Base-by-base conservation (phyloP, 1,140 invertebrate species). In the Zophobas atratus region DNA sequence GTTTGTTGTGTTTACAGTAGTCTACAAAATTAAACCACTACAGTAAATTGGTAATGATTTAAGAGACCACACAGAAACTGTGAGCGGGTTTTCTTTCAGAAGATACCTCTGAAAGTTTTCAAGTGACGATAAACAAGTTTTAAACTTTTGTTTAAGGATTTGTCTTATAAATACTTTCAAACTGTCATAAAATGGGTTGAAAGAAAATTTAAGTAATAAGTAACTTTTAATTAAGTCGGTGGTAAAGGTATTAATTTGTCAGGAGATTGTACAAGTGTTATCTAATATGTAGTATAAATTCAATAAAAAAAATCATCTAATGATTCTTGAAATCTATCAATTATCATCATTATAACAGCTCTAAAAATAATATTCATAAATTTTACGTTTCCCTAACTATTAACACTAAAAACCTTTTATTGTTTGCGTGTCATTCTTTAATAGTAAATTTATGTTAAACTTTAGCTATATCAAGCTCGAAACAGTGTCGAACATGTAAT, bases 391-490 rank as follows among this genome's bases (percentile, higher is more conserved):
- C 20, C 20, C 41, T 67, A 43, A 33, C 33, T 32, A 33, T 51
- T 51, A n/a, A 6, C 20, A 2, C 3, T 38, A 8, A 2, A 1
- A 67, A 67, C 8, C 20, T 46, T 67, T 67, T 67, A 67, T 20
- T 39, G 35, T 8, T 67, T 2, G 60, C 60, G 60, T 67, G 60
- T 39, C 5, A 33, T 33, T n/a, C 32, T 39, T 32, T 67, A 67
- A 67, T 67, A 39, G 39, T 32, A 51, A 5, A 39, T 67, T 67
- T 67, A 1, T 2, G 60, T 32, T 20, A 43, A 67, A 67, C n/a
- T 67, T 67, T 51, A 32, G 60, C 41, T 63, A 38, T 63, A 63
- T 20, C 20, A 20, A 20, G 41, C 38, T 39, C 57, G 20, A 63
- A 39, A 63, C 5, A 4, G 41, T 20, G 32, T 63, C 6, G 38